phyloP scores from a whole-genome alignment of 2,113 vertebrate genomes.

The Neotragus moschatus region DNA sequence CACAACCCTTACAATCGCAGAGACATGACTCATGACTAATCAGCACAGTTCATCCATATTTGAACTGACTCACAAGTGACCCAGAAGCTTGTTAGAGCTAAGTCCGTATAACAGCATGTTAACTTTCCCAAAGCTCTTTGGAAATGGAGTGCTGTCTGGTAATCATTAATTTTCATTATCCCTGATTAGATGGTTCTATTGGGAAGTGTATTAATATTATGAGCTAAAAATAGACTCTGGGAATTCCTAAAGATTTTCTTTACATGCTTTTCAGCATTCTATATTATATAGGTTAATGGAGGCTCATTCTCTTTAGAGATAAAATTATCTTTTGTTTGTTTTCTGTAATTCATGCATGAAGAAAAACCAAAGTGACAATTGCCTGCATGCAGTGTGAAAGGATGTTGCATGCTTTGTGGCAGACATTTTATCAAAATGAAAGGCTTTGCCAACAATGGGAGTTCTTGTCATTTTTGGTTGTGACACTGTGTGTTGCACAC shows the following conservation, averaged over 20 bases:
- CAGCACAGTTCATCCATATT: background rate
- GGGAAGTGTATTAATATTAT: conserved; percentile 26
- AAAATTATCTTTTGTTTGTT: background rate
- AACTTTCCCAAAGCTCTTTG: conserved; percentile 20
- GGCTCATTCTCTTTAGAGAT: background rate
- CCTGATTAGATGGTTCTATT: background rate
- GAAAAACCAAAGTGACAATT: conserved; percentile 9
- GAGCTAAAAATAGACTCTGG: conserved; percentile 12
- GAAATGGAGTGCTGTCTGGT: background rate
- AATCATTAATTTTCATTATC: conserved; percentile 50
- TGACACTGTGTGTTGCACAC: background rate
- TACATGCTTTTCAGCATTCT: background rate
- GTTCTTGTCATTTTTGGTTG: background rate
- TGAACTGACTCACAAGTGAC: background rate
- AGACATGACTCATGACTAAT: background rate
- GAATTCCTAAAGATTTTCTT: background rate
- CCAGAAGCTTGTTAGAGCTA: background rate
- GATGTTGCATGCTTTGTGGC: background rate
- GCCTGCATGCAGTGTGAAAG: background rate
- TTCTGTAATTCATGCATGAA: background rate
- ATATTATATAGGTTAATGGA: background rate
- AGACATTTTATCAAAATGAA: conserved; percentile 16
- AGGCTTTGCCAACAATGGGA: background rate
- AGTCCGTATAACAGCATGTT: background rate
- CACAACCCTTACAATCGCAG: background rate